Conservation (phyloP, 2,888 invertebrate species). For the Lepidochrysops patricia region DNA sequence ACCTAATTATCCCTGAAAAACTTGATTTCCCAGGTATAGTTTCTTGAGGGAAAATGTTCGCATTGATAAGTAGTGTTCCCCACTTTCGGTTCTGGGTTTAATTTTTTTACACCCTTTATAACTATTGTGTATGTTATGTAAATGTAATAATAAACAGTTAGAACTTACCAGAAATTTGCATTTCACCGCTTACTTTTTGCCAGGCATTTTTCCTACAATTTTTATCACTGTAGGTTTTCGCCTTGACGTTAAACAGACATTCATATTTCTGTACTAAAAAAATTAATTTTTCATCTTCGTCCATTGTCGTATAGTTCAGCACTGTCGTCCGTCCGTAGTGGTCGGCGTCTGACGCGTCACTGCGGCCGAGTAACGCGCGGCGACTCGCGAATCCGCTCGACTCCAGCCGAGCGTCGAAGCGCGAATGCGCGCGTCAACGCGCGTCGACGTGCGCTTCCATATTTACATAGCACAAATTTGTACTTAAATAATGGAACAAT, state of each 20-base stretch:
- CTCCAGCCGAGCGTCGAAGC: neutral
- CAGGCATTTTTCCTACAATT: conserved; percentile 11
- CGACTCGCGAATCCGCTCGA: conserved; percentile 6
- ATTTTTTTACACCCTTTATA: neutral
- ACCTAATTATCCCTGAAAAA: neutral
- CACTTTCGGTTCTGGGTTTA: neutral
- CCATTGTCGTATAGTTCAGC: conserved; percentile 15
- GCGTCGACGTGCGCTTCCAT: no score
- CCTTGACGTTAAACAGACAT: conserved; percentile 1
- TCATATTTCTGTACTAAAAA: conserved; percentile 5
- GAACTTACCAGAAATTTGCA: conserved; percentile 9
- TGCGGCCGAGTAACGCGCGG: conserved; percentile 13
- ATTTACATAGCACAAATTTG: no score
- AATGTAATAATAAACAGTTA: conserved; percentile 7
- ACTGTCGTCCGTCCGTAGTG: conserved; percentile 10
- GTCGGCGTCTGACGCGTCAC: conserved; percentile 14
- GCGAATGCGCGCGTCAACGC: neutral
- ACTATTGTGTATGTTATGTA: neutral
- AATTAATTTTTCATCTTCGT: conserved; percentile 9
- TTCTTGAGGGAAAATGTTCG: neutral
- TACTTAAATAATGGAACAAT: no score
- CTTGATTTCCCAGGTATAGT: neutral
- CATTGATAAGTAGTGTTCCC: neutral
- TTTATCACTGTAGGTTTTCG: conserved; percentile 7
- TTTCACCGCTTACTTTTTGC: conserved; percentile 9